Conservation (phyloP, 2,888 invertebrate genomes). For the Sussaba pulchella region DNA sequence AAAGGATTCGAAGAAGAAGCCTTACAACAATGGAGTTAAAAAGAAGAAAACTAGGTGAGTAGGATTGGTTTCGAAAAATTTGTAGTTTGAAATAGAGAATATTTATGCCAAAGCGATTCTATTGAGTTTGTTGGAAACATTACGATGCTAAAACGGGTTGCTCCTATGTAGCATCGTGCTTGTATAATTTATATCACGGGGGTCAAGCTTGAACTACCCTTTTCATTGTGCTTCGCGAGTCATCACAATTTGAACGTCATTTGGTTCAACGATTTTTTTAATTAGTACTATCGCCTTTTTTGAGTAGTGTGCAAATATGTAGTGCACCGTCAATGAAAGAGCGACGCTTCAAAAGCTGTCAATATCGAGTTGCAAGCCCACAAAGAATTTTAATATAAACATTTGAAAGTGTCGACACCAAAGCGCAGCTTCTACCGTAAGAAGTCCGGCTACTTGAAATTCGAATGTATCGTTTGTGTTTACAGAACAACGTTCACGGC, state of each 20-base stretch:
- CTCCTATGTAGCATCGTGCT: slow-evolving; percentile 63
- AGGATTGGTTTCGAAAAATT: not conserved
- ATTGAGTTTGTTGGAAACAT: not conserved
- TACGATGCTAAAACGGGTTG: slow-evolving; percentile 56
- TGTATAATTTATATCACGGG: slow-evolving; percentile 44
- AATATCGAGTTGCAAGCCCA: too few species aligned
- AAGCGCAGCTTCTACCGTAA: too few species aligned
- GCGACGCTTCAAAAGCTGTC: slow-evolving; percentile 68
- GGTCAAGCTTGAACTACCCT: slow-evolving; percentile 34
- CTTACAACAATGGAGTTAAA: slow-evolving; percentile 94
- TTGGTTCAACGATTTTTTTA: slow-evolving; percentile 50
- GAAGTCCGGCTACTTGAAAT: too few species aligned
- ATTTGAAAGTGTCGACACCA: too few species aligned
- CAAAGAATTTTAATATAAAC: too few species aligned
- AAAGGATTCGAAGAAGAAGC: slow-evolving; percentile 92
- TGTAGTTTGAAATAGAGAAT: not conserved
- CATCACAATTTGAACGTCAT: slow-evolving; percentile 59
- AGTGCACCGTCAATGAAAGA: slow-evolving; percentile 78
- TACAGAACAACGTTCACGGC: slow-evolving; percentile 97
- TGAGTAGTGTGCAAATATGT: slow-evolving; percentile 71
- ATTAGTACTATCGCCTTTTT: slow-evolving; percentile 5
- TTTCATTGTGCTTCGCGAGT: slow-evolving; percentile 3
- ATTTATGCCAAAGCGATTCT: not conserved
- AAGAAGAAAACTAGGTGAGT: slow-evolving; percentile 95
- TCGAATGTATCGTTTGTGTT: slow-evolving; percentile 81